Evolutionary conservation across 2,797 vertebrate species (phyloP), one percentile per base, ranked within the genome.

Genomic region (Clarias platycephalus): DNA sequence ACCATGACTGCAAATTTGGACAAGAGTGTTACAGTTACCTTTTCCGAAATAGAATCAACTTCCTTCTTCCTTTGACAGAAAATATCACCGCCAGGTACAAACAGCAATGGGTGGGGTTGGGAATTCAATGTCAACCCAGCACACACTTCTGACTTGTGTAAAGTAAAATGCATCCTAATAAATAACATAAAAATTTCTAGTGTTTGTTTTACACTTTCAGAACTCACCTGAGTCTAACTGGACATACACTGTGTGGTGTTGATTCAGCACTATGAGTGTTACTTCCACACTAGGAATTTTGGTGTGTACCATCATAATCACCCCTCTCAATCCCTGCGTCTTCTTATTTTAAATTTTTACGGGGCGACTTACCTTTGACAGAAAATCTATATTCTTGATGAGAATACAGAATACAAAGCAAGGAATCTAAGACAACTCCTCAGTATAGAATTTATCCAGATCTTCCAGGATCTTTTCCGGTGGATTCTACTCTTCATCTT

Each of bases 91-190:
- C 34, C 18, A 24, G 28, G 20, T 60, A 24, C 55, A 34, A 76
- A 58, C 74, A 58, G 24, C 53, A 58, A 57, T 5, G 5, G 28
- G 74, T 58, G 9, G 53, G 28, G 24, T 28, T 34, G 4, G 9
- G 49, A 75, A 28, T 76, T 55, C 22, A 57, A 31, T 49, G 58
- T 31, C 53, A 76, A 18, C 72, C 72, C 53, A 76, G 53, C 72
- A 57, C 53, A 57, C 53, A 76, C 53, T 18, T 76, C 72, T 76
- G 22, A 28, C 53, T 57, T 31, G 49, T 57, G 28, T 31, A 22
- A 57, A 22, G 8, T 57, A 5, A 28, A 75, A 28, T 53, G 28
- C 16, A 75, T 2, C 3, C 18, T 57, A 49, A 49, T 49, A 49
- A 49, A 49, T 49, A 49, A 44, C 44, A 44, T 1, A 1, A 44